Evolutionary conservation across 2,797 vertebrate genomes (phyloP).

Genomic region (Aeoliscus strigatus): DNA sequence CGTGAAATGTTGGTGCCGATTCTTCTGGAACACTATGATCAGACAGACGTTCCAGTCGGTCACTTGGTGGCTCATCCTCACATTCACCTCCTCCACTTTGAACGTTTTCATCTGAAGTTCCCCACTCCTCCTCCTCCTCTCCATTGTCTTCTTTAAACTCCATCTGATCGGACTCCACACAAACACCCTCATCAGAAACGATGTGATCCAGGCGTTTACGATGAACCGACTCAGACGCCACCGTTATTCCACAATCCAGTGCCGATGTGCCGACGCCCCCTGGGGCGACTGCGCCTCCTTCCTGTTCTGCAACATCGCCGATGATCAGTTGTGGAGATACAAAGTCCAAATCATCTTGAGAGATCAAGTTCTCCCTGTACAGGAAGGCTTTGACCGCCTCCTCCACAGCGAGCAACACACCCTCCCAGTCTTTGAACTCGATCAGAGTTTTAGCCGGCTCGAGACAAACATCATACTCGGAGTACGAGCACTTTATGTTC

Average conservation of each 20-base stretch:
- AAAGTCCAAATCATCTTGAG: conserved; percentile 75
- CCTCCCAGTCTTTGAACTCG: conserved; percentile 93
- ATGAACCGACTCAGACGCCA: conserved; percentile 82
- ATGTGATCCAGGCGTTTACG: conserved; percentile 43
- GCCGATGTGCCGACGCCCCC: conserved; percentile 51
- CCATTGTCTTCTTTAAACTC: conserved; percentile 14
- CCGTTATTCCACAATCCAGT: conserved; percentile 65
- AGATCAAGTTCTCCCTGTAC: conserved; percentile 80
- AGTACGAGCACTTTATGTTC: conserved; percentile 82
- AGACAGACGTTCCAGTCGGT: conserved; percentile 11
- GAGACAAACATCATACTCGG: conserved; percentile 90
- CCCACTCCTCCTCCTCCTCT: conserved; percentile 3
- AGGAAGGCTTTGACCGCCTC: conserved; percentile 85
- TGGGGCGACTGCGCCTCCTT: conserved; percentile 37
- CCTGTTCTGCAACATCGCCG: conserved; percentile 44
- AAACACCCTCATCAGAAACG: conserved; percentile 6
- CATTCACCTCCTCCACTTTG: conserved; percentile 8
- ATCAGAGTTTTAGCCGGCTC: conserved; percentile 93
- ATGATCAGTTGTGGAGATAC: conserved; percentile 61
- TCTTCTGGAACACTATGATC: conserved; percentile 11
- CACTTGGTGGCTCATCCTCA: conserved; percentile 7
- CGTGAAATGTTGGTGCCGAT: conserved; percentile 5
- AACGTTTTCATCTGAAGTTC: conserved; percentile 7
- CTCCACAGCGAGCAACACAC: conserved; percentile 80
- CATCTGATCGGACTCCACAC: conserved; percentile 7